These are phyloP conservation scores for Theonella swinhoei DNA, from an alignment of 37 sponge, comb jelly and placozoan species.

Conservation along the genomic window DNA sequence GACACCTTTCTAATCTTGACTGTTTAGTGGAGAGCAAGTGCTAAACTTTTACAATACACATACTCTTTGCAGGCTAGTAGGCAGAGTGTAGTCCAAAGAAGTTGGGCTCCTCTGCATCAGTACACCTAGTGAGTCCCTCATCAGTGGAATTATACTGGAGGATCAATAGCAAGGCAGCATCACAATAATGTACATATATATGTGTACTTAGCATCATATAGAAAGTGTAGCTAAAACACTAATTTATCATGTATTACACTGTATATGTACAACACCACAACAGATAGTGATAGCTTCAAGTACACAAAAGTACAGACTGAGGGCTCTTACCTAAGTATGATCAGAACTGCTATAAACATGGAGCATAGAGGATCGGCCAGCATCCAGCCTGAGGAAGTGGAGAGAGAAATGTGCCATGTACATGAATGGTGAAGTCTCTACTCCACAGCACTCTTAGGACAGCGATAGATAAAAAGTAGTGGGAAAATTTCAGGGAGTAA, in stretches of 20 bases:
- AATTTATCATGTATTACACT: no score
- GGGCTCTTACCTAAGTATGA: constrained; percentile 57
- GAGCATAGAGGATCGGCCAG: constrained; percentile 89
- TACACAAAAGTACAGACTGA: no score
- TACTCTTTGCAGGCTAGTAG: constrained; percentile 53
- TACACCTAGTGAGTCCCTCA: constrained; percentile 72
- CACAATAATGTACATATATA: no score
- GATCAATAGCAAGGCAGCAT: background rate
- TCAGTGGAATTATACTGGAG: constrained; percentile 85
- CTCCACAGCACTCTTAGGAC: no score
- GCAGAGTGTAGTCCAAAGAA: constrained; percentile 61
- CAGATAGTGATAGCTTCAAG: no score
- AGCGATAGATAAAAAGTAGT: no score
- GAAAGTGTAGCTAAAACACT: no score
- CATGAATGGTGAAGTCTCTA: no score
- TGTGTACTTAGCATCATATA: no score
- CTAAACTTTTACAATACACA: background rate
- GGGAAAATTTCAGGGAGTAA: no score
- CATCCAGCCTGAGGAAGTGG: constrained; percentile 89
- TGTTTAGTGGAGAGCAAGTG: no score
- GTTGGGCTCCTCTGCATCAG: constrained; percentile 81
- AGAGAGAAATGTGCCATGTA: background rate
- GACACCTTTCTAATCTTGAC: no score
- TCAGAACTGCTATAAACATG: constrained; percentile 88
- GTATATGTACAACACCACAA: background rate